Evolutionary conservation across 92 coral and sea anemone genomes (phyloP).

Genomic region (Epizoanthus ramosus): DNA sequence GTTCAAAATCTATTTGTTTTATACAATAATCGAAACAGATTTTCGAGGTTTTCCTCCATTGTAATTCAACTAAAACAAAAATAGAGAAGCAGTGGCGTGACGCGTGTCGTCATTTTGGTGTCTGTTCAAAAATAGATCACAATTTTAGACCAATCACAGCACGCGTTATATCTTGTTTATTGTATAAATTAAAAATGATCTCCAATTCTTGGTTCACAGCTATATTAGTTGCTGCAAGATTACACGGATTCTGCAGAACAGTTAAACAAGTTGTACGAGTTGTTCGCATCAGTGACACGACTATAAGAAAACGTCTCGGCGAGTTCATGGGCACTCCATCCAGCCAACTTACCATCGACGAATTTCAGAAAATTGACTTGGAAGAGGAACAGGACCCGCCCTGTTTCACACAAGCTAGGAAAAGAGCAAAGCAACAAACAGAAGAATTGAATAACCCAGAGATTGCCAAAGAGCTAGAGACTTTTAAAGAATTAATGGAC

Average conservation of each 20-base stretch:
- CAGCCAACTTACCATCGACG: slow-evolving; percentile 93
- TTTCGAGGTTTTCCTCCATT: no score
- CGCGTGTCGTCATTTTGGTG: no score
- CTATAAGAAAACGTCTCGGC: slow-evolving; percentile 89
- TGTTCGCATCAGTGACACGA: slow-evolving; percentile 94
- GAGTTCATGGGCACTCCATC: slow-evolving; percentile 97
- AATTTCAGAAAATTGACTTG: slow-evolving; percentile 91
- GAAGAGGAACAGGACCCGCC: slow-evolving; percentile 99
- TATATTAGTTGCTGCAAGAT: slow-evolving; percentile 90
- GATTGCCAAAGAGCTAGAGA: slow-evolving; percentile 77
- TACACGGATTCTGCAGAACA: slow-evolving; percentile 90
- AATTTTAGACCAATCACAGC: no score
- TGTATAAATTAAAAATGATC: not conserved
- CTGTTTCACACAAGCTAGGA: slow-evolving; percentile 86
- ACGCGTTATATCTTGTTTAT: no score
- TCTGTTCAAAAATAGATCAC: no score
- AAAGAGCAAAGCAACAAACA: slow-evolving; percentile 85
- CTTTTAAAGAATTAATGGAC: slow-evolving; percentile 75
- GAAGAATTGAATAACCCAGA: slow-evolving; percentile 87
- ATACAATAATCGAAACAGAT: no score
- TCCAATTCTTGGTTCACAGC: slow-evolving; percentile 38
- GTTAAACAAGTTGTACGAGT: slow-evolving; percentile 89
- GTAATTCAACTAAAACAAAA: no score
- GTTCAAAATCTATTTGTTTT: no score
- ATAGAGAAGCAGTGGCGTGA: no score